phyloP scores from a whole-genome alignment of 2,888 invertebrate genomes.

The Ophion slaviceki region DNA sequence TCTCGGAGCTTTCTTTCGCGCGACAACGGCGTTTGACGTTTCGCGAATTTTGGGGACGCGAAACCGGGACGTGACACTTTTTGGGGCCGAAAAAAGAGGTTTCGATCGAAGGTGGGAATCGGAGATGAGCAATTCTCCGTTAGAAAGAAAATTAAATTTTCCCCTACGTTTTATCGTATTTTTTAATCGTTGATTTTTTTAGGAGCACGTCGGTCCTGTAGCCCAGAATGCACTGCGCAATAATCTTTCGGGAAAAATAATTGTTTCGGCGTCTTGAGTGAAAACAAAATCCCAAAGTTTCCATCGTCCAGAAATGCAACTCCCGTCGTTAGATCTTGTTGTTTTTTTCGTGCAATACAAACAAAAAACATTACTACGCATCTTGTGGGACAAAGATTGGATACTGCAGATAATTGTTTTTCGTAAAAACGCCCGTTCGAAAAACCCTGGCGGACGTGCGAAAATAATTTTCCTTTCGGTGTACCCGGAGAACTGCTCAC shows the following conservation, averaged over 20 bases:
- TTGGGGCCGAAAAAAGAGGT: not conserved
- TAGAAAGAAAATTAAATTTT: not conserved
- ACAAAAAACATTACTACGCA: not conserved
- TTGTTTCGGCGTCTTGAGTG: not conserved
- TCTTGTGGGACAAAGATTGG: not conserved
- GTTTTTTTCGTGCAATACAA: not conserved
- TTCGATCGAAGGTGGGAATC: not conserved
- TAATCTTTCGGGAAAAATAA: no score
- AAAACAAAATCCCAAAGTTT: no score
- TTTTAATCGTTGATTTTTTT: not conserved
- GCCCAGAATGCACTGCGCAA: no score
- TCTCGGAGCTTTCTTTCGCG: not conserved
- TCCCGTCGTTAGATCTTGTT: not conserved
- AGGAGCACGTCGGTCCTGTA: not conserved
- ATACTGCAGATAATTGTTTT: not conserved
- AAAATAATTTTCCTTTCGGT: not conserved
- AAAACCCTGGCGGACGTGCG: not conserved
- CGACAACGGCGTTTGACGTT: conserved; percentile 2
- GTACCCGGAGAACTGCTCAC: not conserved
- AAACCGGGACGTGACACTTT: not conserved
- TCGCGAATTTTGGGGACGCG: not conserved
- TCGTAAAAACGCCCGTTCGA: not conserved
- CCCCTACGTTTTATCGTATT: not conserved
- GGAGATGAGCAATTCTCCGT: not conserved
- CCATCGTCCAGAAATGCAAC: no score